These are phyloP conservation scores for Cryptoblepharus egeriae DNA, from an alignment of 2,797 vertebrate genomes.

Conservation along the genomic window DNA sequence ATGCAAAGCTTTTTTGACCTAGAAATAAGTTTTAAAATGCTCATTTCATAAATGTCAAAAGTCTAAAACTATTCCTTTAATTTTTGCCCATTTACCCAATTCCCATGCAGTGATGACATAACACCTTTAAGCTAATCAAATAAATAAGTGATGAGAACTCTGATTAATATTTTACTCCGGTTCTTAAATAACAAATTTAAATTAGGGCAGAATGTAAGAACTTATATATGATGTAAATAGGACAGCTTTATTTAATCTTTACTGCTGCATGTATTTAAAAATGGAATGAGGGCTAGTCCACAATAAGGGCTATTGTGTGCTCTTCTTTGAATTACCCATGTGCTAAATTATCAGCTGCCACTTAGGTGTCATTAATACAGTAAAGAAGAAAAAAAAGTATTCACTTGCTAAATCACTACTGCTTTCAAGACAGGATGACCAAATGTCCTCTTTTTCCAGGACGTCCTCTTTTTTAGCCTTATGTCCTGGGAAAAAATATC, in stretches of 20 bases:
- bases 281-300: neutral
- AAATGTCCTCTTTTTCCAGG: too few relatives aligned
- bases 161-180: conserved; percentile 7
- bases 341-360: neutral
- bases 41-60: conserved; percentile 6
- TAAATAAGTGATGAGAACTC: neutral
- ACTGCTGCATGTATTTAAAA: neutral
- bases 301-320: neutral
- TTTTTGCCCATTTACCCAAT: neutral
- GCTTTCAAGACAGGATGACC: neutral
- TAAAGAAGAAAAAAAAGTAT: neutral
- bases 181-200: conserved; percentile 28
- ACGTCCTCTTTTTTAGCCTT: too few relatives aligned
- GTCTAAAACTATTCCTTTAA: conserved; percentile 3
- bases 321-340: neutral
- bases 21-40: neutral
- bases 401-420: neutral
- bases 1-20: neutral
- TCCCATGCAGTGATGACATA: conserved; percentile 17
- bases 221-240: neutral
- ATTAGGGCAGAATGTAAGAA: conserved; percentile 24
- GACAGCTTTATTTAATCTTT: neutral
- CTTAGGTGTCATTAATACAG: neutral
- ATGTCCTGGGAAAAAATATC: too few relatives aligned
- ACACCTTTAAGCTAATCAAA: conserved; percentile 16